A percentile compares a stretch with the other conserved stretches of the same genome.
phyloP scores from a whole-genome alignment of 2,888 invertebrate genomes.

The Atrina japonica region DNA sequence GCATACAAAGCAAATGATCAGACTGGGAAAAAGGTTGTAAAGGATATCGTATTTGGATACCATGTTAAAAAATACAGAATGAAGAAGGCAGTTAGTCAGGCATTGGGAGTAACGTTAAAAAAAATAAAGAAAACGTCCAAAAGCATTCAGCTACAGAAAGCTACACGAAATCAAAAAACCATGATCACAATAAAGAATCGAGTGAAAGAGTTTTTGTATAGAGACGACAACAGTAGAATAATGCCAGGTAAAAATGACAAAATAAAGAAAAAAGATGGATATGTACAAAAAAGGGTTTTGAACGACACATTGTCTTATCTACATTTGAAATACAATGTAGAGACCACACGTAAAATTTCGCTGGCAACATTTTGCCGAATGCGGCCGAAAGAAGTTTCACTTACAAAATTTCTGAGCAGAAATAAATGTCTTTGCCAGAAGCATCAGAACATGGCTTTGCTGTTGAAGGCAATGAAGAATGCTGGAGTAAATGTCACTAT shows the following conservation, averaged over 20 bases:
- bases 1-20: slow-evolving; percentile 1
- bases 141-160: neutral
- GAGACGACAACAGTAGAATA: slow-evolving; percentile 34
- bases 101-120: neutral
- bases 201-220: neutral
- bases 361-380: slow-evolving; percentile 31
- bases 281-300: slow-evolving; percentile 23
- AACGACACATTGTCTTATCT: slow-evolving; percentile 29
- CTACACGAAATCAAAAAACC: neutral
- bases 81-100: neutral
- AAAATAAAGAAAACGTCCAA: neutral
- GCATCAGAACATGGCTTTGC: slow-evolving; percentile 37
- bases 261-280: neutral
- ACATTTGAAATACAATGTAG: slow-evolving; percentile 11
- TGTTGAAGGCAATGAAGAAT: slow-evolving; percentile 15
- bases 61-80: neutral
- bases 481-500: neutral
- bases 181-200: neutral
- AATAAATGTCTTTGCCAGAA: slow-evolving; percentile 36
- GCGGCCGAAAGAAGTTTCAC: slow-evolving; percentile 10
- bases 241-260: slow-evolving; percentile 37
- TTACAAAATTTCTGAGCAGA: slow-evolving; percentile 7
- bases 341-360: slow-evolving; percentile 11
- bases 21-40: neutral
- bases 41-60: neutral